These are phyloP conservation scores for Genyomyrus donnyi DNA, from an alignment of 2,113 vertebrate species.

Conservation along the genomic window DNA sequence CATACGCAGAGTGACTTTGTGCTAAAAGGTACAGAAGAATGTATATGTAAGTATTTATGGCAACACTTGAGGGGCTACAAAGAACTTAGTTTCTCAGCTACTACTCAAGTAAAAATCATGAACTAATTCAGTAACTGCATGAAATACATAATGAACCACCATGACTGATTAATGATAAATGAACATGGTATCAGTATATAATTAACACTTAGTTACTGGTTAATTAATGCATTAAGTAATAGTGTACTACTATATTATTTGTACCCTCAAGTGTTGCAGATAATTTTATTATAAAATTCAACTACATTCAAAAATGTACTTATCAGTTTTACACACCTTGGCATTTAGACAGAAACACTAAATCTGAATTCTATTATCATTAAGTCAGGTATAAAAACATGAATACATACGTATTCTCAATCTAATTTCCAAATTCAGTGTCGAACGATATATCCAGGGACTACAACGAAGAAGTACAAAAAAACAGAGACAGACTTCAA, in stretches of 20 bases:
- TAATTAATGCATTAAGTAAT: background rate
- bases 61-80: background rate
- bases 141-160: background rate
- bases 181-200: background rate
- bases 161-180: background rate
- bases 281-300: background rate
- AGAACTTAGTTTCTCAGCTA: background rate
- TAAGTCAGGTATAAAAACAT: background rate
- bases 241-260: background rate
- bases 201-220: background rate
- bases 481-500: background rate
- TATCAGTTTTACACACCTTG: background rate
- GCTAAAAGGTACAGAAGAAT: background rate
- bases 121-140: background rate
- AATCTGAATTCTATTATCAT: background rate
- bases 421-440: background rate
- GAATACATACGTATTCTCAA: background rate
- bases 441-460: background rate
- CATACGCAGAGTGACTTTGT: background rate
- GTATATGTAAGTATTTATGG: background rate
- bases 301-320: background rate
- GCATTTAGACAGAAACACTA: background rate
- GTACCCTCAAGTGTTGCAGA: background rate
- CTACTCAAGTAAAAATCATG: background rate
- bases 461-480: background rate